phyloP scores from a whole-genome alignment of 2,888 invertebrate genomes.

The Lasiommata megera region DNA sequence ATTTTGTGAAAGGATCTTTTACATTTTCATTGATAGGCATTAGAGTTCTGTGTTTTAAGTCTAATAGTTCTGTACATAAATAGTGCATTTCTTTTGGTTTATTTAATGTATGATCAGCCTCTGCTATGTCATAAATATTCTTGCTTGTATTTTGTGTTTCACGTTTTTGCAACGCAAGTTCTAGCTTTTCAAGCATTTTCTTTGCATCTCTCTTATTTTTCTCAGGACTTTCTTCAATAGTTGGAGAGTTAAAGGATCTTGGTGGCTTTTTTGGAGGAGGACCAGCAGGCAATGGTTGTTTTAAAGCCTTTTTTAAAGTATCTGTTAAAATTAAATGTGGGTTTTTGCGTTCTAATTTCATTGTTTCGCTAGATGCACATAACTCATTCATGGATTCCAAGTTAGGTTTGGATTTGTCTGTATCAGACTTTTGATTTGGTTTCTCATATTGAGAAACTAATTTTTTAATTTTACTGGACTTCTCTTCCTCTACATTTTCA shows the following conservation, averaged over 20 bases:
- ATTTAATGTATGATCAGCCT: conserved; percentile 48
- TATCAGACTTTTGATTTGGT: conserved; percentile 32
- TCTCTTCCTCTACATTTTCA: conserved; percentile 71
- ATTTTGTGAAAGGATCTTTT: conserved; percentile 57
- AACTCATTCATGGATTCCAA: conserved; percentile 57
- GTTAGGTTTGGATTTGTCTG: conserved; percentile 41
- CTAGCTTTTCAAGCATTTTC: conserved; percentile 84
- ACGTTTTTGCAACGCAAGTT: conserved; percentile 78
- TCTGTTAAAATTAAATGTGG: conserved; percentile 76
- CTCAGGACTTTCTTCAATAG: conserved; percentile 40
- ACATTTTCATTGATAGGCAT: conserved; percentile 46
- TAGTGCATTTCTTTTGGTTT: conserved; percentile 74
- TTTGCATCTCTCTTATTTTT: conserved; percentile 77
- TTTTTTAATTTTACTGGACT: conserved; percentile 52
- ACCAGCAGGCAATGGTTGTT: conserved; percentile 84
- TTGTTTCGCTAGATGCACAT: conserved; percentile 67
- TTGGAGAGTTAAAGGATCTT: conserved; percentile 76
- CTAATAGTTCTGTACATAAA: conserved; percentile 72
- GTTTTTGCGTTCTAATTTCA: conserved; percentile 66
- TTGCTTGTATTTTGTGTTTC: conserved; percentile 57
- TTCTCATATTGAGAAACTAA: conserved; percentile 51
- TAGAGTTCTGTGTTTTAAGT: conserved; percentile 59
- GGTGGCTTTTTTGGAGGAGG: conserved; percentile 90
- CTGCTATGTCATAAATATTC: conserved; percentile 47
- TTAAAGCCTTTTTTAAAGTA: conserved; percentile 84